Percentiles rank a stretch among this genome's conserved stretches.
Evolutionary conservation across 2,113 vertebrate species (phyloP).

Genomic region (Oncorhynchus tshawytscha): DNA sequence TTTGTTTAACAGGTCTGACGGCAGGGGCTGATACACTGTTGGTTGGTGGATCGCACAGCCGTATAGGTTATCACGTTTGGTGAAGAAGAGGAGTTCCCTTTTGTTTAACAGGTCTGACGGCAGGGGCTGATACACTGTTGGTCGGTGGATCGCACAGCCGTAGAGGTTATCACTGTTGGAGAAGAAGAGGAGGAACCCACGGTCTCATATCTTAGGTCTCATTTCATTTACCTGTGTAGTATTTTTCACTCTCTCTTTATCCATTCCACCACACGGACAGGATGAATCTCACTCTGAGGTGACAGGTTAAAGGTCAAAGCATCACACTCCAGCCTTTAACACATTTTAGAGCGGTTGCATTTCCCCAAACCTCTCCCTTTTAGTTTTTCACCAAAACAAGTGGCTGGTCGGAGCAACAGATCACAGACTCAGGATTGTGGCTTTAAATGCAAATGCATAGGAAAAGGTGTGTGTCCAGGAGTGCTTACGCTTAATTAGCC

Average conservation of each 20-base stretch:
- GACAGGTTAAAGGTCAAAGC: not conserved
- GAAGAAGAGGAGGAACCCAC: not conserved
- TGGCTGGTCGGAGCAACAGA: not conserved
- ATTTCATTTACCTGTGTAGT: too few species aligned
- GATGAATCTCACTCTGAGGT: not conserved
- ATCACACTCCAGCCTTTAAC: not conserved
- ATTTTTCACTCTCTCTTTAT: not conserved
- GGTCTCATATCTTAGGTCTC: not conserved
- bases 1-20: too few species aligned
- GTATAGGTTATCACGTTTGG: constrained; percentile 10
- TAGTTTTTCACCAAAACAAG: too few species aligned
- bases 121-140: not conserved
- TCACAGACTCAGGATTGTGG: not conserved
- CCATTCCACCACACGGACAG: not conserved
- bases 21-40: not conserved
- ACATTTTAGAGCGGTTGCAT: too few species aligned
- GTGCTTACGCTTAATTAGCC: not conserved
- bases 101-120: not conserved
- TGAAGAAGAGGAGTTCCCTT: not conserved
- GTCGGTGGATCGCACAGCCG: not conserved
- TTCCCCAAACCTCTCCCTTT: too few species aligned
- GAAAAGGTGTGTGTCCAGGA: not conserved
- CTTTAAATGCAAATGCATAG: not conserved
- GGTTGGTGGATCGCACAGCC: not conserved
- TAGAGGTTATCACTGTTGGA: constrained; percentile 13